phyloP scores from a whole-genome alignment of 2,888 invertebrate genomes.

The Acrocera orbiculus region DNA sequence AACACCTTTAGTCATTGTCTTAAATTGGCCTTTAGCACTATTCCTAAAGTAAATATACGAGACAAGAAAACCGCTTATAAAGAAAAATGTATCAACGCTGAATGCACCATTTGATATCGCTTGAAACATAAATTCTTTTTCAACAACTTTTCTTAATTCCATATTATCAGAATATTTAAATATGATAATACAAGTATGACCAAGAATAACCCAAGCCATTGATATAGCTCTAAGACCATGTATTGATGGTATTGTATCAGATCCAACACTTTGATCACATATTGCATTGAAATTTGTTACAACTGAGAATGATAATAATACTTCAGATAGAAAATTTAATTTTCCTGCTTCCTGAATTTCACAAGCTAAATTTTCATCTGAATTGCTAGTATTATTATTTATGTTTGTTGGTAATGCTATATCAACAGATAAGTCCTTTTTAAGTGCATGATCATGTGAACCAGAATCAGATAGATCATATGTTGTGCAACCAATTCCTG shows the following conservation, averaged over 20 bases:
- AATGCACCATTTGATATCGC: constrained; percentile 62
- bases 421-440: constrained; percentile 25
- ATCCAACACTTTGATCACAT: constrained; percentile 59
- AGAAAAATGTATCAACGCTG: constrained; percentile 71
- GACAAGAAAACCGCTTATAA: constrained; percentile 65
- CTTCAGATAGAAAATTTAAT: constrained; percentile 33
- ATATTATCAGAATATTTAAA: constrained; percentile 77
- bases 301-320: constrained; percentile 61
- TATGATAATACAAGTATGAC: constrained; percentile 59
- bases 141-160: constrained; percentile 48
- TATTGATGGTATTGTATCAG: constrained; percentile 61
- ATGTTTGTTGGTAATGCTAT: constrained; percentile 32
- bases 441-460: constrained; percentile 19
- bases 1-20: constrained; percentile 44
- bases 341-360: constrained; percentile 34
- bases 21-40: constrained; percentile 53
- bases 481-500: constrained; percentile 32
- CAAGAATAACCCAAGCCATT: constrained; percentile 54
- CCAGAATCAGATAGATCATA: constrained; percentile 31
- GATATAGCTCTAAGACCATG: constrained; percentile 49
- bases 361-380: constrained; percentile 40
- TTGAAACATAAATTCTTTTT: constrained; percentile 63
- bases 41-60: constrained; percentile 73
- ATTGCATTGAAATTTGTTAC: constrained; percentile 62
- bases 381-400: constrained; percentile 26